These are phyloP conservation scores for Lacerta viridis DNA, from an alignment of 2,797 vertebrate genomes.

Conservation along the genomic window DNA sequence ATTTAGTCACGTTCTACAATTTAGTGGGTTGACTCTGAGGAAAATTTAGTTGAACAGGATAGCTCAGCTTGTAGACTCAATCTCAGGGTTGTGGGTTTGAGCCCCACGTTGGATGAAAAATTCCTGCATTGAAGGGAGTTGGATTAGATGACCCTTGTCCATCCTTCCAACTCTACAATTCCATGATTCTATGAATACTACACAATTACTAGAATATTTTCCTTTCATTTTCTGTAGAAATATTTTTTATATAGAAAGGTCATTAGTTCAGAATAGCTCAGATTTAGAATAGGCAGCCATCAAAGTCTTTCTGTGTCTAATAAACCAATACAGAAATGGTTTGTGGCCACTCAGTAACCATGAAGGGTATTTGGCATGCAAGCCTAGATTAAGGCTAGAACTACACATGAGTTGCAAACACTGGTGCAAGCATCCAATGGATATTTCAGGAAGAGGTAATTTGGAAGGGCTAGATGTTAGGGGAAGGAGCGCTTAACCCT, in stretches of 20 bases:
- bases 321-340: not conserved
- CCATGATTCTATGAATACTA: not conserved
- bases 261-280: not conserved
- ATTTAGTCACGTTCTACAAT: too few species aligned
- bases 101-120: too few species aligned
- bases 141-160: too few species aligned
- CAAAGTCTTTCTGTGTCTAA: not conserved
- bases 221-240: slow-evolving; percentile 1
- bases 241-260: not conserved
- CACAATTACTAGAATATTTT: slow-evolving; percentile 25
- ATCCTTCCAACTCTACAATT: too few species aligned
- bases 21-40: too few species aligned
- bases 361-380: not conserved
- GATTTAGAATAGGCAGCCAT: too few species aligned
- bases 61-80: too few species aligned
- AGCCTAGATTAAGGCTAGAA: not conserved
- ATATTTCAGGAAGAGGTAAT: not conserved
- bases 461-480: not conserved
- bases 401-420: not conserved
- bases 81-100: too few species aligned
- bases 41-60: too few species aligned
- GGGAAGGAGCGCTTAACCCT: not conserved
- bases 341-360: not conserved
- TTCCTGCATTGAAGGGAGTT: too few species aligned
- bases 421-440: not conserved